These are phyloP conservation scores for Trididemnum nubilum DNA, from an alignment of 23 tunicate species.

Conservation along the genomic window DNA sequence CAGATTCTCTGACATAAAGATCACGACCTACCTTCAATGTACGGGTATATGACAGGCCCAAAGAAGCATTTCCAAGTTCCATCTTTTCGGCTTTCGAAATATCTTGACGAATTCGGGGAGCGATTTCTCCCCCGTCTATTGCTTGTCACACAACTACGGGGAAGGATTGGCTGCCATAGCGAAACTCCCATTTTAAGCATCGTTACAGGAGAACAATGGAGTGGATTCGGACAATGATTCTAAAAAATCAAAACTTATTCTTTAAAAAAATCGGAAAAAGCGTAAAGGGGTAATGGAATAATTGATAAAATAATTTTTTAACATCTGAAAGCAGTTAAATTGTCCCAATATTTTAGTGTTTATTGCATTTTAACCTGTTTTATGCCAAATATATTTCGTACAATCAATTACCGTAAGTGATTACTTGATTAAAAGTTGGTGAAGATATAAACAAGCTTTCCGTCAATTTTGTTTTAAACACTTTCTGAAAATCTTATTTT, in stretches of 20 bases:
- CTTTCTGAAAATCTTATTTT: no score
- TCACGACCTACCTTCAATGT: constrained; percentile 43
- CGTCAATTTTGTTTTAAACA: no score
- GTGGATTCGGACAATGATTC: constrained; percentile 17
- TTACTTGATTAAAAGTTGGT: no score
- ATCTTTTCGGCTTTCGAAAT: constrained; percentile 12
- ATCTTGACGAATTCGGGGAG: constrained; percentile 5
- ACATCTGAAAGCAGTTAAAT: no score
- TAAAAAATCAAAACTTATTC: background rate
- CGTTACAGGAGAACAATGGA: constrained; percentile 41
- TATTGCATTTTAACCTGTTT: no score
- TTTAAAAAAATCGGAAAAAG: background rate
- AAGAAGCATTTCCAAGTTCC: constrained; percentile 66
- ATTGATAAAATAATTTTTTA: no score
- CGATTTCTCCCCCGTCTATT: background rate
- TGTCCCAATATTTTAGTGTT: no score
- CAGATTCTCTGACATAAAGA: no score
- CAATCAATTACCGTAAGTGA: no score
- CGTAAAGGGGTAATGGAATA: no score
- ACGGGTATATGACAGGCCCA: constrained; percentile 48
- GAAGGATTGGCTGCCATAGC: constrained; percentile 49
- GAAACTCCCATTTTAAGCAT: constrained; percentile 35
- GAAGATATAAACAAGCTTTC: no score
- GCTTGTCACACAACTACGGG: constrained; percentile 11
- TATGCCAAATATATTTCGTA: no score